Conservation (phyloP, 2,888 invertebrate species). For the Lithophane socia region DNA sequence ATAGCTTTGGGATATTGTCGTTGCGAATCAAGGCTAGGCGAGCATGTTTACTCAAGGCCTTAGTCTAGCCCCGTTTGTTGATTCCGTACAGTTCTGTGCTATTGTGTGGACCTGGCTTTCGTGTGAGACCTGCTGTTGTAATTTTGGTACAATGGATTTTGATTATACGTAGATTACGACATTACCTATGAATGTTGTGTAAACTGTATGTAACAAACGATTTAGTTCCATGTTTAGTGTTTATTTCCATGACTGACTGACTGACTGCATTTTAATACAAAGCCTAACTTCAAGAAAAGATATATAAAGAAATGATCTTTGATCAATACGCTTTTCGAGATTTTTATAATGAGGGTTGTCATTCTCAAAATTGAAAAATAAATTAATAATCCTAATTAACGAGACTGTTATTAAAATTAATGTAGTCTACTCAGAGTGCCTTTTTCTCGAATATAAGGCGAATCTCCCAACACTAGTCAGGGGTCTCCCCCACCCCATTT, state of each 20-base stretch:
- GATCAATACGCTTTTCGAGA: not conserved
- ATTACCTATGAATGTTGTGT: not conserved
- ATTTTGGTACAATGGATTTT: conserved; percentile 11
- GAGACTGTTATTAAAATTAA: not conserved
- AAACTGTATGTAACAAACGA: not conserved
- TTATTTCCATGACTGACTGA: not conserved
- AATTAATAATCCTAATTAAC: not conserved
- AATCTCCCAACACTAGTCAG: conserved; percentile 35
- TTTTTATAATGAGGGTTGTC: too few relatives aligned
- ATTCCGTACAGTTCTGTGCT: conserved; percentile 34
- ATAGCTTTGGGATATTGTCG: conserved; percentile 63
- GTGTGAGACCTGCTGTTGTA: conserved; percentile 3
- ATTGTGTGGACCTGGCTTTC: conserved; percentile 27
- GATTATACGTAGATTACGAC: conserved; percentile 5
- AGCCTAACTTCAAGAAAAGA: not conserved
- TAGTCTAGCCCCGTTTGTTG: conserved; percentile 53
- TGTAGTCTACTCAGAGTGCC: not conserved
- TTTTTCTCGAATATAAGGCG: not conserved
- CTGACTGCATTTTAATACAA: not conserved
- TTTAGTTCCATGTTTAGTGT: not conserved
- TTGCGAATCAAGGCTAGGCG: conserved; percentile 52
- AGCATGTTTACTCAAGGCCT: conserved; percentile 56
- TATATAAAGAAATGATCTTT: not conserved
- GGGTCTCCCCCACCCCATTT: conserved; percentile 5
- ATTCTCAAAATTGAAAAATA: not conserved